A percentile compares a stretch with the other conserved stretches of the same genome.
Conservation (phyloP, 2,888 invertebrate species). For the Nebria salina region DNA sequence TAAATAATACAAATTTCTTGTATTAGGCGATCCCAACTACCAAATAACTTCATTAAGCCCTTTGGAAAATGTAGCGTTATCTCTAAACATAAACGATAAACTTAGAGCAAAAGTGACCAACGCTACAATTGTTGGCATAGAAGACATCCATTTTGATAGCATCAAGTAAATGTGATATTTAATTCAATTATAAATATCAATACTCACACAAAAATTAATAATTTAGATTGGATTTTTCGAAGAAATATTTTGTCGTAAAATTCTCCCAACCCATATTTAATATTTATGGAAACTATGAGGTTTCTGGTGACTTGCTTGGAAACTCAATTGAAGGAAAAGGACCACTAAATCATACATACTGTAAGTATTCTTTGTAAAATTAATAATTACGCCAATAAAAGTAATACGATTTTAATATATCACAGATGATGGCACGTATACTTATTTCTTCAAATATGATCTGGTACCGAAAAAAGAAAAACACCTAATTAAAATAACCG, state of each 20-base stretch:
- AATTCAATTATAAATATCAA: too few species aligned
- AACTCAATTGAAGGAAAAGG: not conserved
- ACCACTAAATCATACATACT: not conserved
- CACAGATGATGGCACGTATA: not conserved
- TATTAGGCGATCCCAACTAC: not conserved
- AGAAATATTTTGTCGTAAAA: not conserved
- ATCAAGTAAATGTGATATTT: not conserved
- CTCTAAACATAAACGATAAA: not conserved
- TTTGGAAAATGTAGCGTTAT: not conserved
- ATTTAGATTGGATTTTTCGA: not conserved
- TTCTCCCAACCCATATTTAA: not conserved
- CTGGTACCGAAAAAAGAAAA: not conserved
- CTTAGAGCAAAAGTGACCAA: not conserved
- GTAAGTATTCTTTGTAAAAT: not conserved
- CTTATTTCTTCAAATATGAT: not conserved
- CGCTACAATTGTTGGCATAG: not conserved
- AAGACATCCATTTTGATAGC: not conserved
- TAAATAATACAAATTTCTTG: not conserved
- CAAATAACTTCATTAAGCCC: not conserved
- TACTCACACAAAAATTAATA: not conserved
- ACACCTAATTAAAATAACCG: not conserved
- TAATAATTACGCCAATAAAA: too few species aligned
- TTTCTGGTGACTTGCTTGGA: not conserved
- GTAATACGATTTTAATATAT: not conserved
- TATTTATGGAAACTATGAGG: not conserved